Conservation (phyloP, 2,113 vertebrate species). For the Lophura nycthemera region DNA sequence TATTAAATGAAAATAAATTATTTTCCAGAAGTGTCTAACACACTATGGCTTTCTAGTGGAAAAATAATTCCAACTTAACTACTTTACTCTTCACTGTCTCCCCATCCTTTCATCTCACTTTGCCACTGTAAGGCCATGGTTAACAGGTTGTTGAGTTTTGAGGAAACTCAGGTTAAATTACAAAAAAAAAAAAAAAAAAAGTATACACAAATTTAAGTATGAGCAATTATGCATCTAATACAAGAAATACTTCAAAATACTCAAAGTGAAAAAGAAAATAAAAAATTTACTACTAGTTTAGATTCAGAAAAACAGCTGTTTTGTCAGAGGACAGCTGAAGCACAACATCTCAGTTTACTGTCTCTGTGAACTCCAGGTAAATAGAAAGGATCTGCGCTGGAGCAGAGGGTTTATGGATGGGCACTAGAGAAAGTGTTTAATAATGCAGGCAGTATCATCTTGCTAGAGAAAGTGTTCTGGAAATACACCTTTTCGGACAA, state of each 20-base stretch:
- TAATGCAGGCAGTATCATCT: slow-evolving; percentile 54
- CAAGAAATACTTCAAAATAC: background rate
- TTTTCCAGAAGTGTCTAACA: background rate
- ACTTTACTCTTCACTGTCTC: background rate
- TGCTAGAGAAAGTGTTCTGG: slow-evolving; percentile 23
- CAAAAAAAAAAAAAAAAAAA: background rate
- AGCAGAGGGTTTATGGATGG: background rate
- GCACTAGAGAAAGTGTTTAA: slow-evolving; percentile 41
- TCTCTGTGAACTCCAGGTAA: background rate
- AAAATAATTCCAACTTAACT: background rate
- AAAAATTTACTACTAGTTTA: background rate
- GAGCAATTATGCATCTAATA: background rate
- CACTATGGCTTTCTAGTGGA: background rate
- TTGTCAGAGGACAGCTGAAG: background rate
- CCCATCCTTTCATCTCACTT: background rate
- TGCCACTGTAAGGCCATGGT: background rate
- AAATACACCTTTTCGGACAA: slow-evolving; percentile 56
- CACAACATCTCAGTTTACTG: background rate
- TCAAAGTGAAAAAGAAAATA: background rate
- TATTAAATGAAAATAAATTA: background rate
- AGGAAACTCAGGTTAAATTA: background rate
- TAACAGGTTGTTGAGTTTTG: background rate
- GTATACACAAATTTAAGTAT: background rate
- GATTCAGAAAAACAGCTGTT: background rate
- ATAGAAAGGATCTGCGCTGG: background rate